Percentiles rank a stretch among this genome's conserved stretches.
phyloP scores from a whole-genome alignment of 2,797 vertebrate species.

The Lemur catta region DNA sequence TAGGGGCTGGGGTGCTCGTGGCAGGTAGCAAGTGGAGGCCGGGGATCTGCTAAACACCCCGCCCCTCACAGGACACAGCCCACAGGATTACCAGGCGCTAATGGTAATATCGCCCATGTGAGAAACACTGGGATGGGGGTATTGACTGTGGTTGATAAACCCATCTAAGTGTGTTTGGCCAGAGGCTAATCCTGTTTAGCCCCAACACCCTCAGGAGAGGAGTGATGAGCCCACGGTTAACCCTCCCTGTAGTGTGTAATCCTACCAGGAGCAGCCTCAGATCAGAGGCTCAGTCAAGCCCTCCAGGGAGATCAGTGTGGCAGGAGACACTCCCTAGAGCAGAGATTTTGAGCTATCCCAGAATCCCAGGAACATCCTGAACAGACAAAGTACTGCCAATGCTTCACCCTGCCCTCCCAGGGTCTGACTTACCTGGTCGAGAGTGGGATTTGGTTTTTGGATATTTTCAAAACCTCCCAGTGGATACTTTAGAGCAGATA shows the following conservation, averaged over 20 bases:
- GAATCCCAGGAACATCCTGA: background rate
- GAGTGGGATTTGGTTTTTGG: too few relatives aligned
- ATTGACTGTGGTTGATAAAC: background rate
- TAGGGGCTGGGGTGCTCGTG: too few relatives aligned
- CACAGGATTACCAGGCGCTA: background rate
- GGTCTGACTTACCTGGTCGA: too few relatives aligned
- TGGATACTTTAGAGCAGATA: too few relatives aligned
- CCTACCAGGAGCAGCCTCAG: background rate
- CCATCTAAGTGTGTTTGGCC: rapidly evolving
- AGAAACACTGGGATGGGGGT: background rate
- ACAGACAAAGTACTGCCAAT: rapidly evolving
- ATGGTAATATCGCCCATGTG: background rate
- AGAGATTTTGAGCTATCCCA: too few relatives aligned
- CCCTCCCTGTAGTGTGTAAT: too few relatives aligned
- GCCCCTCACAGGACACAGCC: too few relatives aligned
- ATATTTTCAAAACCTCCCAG: too few relatives aligned
- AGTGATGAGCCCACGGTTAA: background rate
- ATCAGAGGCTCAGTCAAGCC: too few relatives aligned
- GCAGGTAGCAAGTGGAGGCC: rapidly evolving
- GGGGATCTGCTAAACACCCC: too few relatives aligned
- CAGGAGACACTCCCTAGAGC: too few relatives aligned
- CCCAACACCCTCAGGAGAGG: background rate
- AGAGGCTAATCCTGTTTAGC: background rate
- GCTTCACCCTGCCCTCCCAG: background rate
- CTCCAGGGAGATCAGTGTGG: too few relatives aligned